These are phyloP conservation scores for Naso thynnoides DNA, from an alignment of 2,797 vertebrate species.

Conservation along the genomic window DNA sequence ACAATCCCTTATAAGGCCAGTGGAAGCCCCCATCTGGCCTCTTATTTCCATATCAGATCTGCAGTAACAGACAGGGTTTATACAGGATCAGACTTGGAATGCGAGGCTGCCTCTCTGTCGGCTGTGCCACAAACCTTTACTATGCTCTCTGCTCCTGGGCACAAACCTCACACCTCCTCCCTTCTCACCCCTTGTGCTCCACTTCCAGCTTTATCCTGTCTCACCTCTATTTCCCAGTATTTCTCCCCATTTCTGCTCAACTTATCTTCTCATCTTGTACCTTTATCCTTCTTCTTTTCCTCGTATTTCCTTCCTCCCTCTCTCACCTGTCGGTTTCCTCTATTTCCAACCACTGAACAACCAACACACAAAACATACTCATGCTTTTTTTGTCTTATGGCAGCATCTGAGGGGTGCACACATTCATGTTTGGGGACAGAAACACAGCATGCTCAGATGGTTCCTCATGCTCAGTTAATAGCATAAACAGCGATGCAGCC, in stretches of 20 bases:
- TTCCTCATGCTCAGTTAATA: slow-evolving; percentile 53
- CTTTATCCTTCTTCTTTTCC: background rate
- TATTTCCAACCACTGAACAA: slow-evolving; percentile 14
- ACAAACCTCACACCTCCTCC: slow-evolving; percentile 37
- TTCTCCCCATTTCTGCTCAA: background rate
- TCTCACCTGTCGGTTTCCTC: slow-evolving; percentile 3
- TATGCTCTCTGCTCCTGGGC: slow-evolving; percentile 45
- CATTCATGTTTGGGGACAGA: slow-evolving; percentile 31
- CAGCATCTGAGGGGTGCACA: slow-evolving; percentile 28
- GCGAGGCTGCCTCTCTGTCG: slow-evolving; percentile 49
- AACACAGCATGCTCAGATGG: slow-evolving; percentile 37
- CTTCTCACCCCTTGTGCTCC: background rate
- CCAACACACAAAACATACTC: slow-evolving; percentile 9
- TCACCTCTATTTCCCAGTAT: slow-evolving; percentile 10
- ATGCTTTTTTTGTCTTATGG: slow-evolving; percentile 14
- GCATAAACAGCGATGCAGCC: slow-evolving; percentile 43
- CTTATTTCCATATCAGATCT: slow-evolving; percentile 83
- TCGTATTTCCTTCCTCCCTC: background rate
- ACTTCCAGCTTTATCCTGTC: slow-evolving; percentile 14
- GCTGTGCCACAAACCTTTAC: slow-evolving; percentile 45
- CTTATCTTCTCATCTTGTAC: background rate
- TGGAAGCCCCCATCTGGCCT: slow-evolving; percentile 78
- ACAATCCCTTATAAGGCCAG: slow-evolving; percentile 81
- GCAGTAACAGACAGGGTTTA: slow-evolving; percentile 76
- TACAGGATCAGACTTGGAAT: slow-evolving; percentile 78